Conservation (phyloP, 2,113 vertebrate species). For the Raphicerus campestris region DNA sequence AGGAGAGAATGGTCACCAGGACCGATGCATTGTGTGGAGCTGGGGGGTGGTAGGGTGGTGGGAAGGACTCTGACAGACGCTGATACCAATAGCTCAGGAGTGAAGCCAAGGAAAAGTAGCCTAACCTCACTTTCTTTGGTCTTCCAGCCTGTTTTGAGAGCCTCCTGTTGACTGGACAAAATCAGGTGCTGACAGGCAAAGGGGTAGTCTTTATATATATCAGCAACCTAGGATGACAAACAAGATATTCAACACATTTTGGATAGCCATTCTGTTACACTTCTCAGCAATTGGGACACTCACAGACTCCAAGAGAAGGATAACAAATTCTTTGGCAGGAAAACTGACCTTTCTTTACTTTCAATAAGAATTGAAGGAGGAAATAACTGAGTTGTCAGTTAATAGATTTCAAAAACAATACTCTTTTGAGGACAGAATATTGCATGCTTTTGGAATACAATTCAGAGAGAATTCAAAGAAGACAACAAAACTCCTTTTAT, state of each 20-base stretch:
- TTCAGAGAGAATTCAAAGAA: neutral
- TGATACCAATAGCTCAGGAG: neutral
- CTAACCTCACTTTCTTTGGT: neutral
- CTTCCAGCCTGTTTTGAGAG: neutral
- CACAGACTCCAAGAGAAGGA: neutral
- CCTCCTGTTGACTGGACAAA: neutral
- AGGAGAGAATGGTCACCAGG: neutral
- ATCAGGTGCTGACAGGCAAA: neutral
- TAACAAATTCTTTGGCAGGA: neutral
- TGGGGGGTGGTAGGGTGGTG: neutral
- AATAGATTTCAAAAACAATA: neutral
- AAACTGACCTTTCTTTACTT: neutral
- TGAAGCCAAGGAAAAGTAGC: neutral
- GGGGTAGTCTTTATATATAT: neutral
- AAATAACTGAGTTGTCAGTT: neutral
- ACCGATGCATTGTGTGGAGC: fast-evolving
- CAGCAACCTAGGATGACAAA: neutral
- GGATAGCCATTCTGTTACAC: neutral
- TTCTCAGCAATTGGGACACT: neutral
- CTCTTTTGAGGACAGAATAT: neutral
- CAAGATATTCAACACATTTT: neutral
- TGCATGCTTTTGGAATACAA: neutral
- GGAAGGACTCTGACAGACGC: neutral
- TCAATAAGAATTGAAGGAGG: neutral
- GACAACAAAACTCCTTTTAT: neutral